Base-by-base conservation (phyloP, 2,888 invertebrate genomes). In the Lordiphosa andalusiaca region DNA sequence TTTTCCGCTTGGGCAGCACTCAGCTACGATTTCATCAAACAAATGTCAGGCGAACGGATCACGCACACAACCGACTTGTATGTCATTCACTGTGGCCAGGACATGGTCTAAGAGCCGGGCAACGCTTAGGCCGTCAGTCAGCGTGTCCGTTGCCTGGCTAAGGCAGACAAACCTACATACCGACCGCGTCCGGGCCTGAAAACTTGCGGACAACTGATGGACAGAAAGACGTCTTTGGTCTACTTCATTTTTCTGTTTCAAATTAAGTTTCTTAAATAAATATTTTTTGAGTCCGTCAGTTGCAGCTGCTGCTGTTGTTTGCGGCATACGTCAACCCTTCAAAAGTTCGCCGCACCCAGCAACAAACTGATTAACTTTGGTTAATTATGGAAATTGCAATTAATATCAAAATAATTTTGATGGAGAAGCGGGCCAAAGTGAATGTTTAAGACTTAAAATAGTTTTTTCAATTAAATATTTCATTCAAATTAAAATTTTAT, bases 21-120 rank as follows among this genome's bases (percentile, higher is more conserved):
- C 69, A 58, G 65, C 61, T 63, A 44, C 78, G 75, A 78, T 64
- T 64, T 75, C 68, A 66, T 70, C 70, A 67, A 78, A 64, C 73
- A 62, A 72, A 72, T 53, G 74, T 63, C 62, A 62, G 50, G 38
- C 75, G 61, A 72, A 44, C 60, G 69, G 69, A 64, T 69, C 57
- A 60, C 61, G 56, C 69, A 54, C 50, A 57, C 54, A 66, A 46
- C 61, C 40, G 61, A 48, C 59, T 58, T 57, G 60, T 69, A 66
- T 73, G 73, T 63, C 66, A 57, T 60, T 75, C 63, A 51, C 42
- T 62, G 46, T 33, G 62, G 47, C 55, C 35, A 12, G 44, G 44
- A 40, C 48, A 50, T 46, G 52, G 47, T 33, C 35, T 49, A 19
- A 16, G 35, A 53, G 50, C 53, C 52, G 21, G 38, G 35, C 39